Evolutionary conservation across 2,113 vertebrate species (phyloP).

Genomic region (Bothrops jararaca): DNA sequence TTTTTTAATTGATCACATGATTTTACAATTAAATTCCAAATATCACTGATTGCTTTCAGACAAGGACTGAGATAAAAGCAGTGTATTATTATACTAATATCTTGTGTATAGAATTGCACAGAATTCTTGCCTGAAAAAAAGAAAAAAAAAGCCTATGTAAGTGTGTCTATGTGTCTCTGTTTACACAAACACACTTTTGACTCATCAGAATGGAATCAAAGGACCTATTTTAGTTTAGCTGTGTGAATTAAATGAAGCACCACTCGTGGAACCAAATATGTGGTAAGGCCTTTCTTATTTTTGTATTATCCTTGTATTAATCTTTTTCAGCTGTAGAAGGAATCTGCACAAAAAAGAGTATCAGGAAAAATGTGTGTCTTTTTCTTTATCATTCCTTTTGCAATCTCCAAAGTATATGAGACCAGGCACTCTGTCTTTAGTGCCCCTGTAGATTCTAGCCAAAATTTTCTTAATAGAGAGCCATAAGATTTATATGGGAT

Average conservation of each 20-base stretch:
- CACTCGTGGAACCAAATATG: neutral
- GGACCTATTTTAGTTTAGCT: neutral
- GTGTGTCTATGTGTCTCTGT: neutral
- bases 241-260: neutral
- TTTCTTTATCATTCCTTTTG: neutral
- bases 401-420: neutral
- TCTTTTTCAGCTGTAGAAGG: neutral
- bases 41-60: neutral
- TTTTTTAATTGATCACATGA: neutral
- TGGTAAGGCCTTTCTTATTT: neutral
- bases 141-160: neutral
- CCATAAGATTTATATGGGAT: neutral
- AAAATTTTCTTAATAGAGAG: neutral
- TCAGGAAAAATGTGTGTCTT: neutral
- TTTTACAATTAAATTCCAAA: neutral
- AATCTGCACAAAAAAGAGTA: neutral
- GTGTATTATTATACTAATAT: neutral
- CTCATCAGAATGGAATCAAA: neutral
- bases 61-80: neutral
- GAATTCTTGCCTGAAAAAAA: neutral
- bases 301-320: neutral
- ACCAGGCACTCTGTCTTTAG: neutral
- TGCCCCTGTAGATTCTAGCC: neutral
- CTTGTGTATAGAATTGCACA: neutral
- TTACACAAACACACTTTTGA: neutral